A percentile compares a stretch with the other conserved stretches of the same genome.
Conservation (phyloP, 2,888 invertebrate species). For the Amorpha juglandis region DNA sequence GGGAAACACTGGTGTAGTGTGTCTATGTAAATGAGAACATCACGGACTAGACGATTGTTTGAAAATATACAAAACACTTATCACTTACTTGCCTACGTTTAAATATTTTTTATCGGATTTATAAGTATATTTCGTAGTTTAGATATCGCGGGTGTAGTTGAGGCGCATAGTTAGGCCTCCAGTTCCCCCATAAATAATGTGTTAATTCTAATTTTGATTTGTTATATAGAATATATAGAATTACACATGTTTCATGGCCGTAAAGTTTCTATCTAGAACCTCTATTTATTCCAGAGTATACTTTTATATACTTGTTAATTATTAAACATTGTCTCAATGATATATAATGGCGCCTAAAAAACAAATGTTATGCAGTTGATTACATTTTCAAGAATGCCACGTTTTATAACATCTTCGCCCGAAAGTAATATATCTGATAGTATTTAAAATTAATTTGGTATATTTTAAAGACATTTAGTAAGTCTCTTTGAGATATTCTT, state of each 20-base stretch:
- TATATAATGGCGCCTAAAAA: neutral
- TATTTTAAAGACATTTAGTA: neutral
- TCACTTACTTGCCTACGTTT: neutral
- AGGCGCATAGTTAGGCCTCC: neutral
- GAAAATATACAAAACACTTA: neutral
- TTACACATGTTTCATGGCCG: no score
- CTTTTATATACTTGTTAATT: neutral
- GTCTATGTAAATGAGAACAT: constrained; percentile 8
- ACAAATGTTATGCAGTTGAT: neutral
- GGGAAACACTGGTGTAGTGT: no score
- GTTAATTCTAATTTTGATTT: neutral
- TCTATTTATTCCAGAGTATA: constrained; percentile 7
- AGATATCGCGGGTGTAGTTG: neutral
- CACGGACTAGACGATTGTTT: neutral
- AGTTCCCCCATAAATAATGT: neutral
- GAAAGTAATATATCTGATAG: neutral
- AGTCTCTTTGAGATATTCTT: neutral
- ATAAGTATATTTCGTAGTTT: neutral
- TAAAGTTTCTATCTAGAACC: neutral
- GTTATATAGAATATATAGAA: neutral
- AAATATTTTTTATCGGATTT: neutral
- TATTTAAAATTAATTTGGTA: neutral
- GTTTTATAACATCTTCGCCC: neutral
- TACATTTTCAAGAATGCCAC: neutral
- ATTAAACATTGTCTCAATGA: neutral